A percentile compares a stretch with the other conserved stretches of the same genome.
Conservation (phyloP, 2,113 vertebrate species). For the Maccullochella peelii region DNA sequence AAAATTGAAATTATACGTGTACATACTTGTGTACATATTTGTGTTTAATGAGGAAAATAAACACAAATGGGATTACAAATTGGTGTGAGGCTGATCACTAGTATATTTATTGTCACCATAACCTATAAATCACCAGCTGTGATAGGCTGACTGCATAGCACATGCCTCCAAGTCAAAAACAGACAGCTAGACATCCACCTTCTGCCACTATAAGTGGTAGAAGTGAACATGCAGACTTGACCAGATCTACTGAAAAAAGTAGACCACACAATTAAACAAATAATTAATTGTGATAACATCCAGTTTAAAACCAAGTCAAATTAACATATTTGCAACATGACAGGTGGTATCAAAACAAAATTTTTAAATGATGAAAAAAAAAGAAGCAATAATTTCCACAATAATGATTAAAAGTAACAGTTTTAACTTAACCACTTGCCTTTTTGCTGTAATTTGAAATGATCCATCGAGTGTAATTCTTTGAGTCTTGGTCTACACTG, state of each 20-base stretch:
- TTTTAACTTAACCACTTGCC: slow-evolving; percentile 12
- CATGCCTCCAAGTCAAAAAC: neutral
- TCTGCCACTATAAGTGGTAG: neutral
- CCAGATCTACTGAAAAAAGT: neutral
- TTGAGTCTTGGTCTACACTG: slow-evolving; percentile 13
- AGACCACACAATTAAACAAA: neutral
- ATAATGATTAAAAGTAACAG: neutral
- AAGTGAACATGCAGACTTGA: neutral
- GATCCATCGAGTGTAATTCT: slow-evolving; percentile 21
- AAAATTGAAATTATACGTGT: neutral
- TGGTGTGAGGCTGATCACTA: neutral
- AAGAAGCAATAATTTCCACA: neutral
- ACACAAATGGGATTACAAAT: neutral
- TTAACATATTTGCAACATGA: neutral
- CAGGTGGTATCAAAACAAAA: neutral
- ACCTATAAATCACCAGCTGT: neutral
- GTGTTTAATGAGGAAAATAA: neutral
- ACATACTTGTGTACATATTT: too few relatives aligned
- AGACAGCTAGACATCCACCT: neutral
- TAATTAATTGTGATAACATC: neutral
- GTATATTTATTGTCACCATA: neutral
- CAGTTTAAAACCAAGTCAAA: neutral
- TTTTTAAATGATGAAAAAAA: neutral
- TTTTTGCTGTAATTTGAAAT: slow-evolving; percentile 39
- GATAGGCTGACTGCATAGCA: too few relatives aligned